A percentile compares a stretch with the other conserved stretches of the same genome.
Evolutionary conservation across 2,113 vertebrate genomes (phyloP).

Genomic region (Muscicapa adusta): DNA sequence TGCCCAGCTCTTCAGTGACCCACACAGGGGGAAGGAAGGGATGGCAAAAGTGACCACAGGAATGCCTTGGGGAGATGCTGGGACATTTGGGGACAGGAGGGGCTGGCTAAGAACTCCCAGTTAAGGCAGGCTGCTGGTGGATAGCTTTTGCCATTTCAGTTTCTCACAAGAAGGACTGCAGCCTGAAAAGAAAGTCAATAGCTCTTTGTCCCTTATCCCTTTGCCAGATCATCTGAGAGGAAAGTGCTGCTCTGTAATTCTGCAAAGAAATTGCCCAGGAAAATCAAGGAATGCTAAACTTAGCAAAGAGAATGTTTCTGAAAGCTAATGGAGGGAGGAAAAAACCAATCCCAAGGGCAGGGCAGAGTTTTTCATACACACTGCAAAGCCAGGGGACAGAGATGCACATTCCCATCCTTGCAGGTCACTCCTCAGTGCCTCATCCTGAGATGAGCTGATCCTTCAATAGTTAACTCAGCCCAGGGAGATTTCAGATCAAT

Average conservation of each 20-base stretch:
- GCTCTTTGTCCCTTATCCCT: neutral
- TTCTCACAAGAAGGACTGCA: neutral
- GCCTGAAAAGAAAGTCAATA: neutral
- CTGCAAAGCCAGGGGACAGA: neutral
- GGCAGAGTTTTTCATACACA: neutral
- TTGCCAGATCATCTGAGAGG: neutral
- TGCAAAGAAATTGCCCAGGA: neutral
- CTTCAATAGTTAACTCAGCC: conserved; percentile 26
- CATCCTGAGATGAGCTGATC: neutral
- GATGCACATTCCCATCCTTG: neutral
- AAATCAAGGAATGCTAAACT: neutral
- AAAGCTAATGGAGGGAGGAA: neutral
- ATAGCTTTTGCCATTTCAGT: neutral
- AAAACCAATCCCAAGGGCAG: neutral
- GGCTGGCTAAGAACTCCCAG: neutral
- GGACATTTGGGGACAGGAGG: neutral
- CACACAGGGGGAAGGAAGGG: neutral
- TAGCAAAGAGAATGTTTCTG: neutral
- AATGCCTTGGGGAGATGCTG: neutral
- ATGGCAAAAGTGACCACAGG: neutral
- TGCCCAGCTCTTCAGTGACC: accelerated
- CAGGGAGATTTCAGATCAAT: conserved; percentile 36
- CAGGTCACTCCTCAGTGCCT: neutral
- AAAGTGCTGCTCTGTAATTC: neutral
- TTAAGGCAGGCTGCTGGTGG: neutral